Evolutionary conservation across 2,113 vertebrate species (phyloP).

Genomic region (Geococcyx californianus): DNA sequence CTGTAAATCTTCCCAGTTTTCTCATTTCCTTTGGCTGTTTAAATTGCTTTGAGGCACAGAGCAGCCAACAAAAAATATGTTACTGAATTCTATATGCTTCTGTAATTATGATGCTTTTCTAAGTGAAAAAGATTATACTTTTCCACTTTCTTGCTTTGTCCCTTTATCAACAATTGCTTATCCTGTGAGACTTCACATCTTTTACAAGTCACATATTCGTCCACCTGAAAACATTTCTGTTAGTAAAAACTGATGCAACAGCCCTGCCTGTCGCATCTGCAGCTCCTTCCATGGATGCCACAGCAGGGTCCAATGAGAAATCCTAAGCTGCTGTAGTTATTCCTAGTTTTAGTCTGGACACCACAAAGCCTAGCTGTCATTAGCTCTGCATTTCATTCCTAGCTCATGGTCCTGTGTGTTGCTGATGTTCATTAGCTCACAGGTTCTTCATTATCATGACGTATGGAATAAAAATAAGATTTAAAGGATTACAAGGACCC

Average conservation of each 20-base stretch:
- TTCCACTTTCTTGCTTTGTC: not conserved
- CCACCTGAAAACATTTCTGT: not conserved
- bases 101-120: not conserved
- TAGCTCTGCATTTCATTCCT: not conserved
- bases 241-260: not conserved
- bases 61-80: not conserved
- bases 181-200: not conserved
- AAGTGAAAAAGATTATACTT: not conserved
- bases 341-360: not conserved
- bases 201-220: not conserved
- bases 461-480: not conserved
- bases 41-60: not conserved
- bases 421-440: not conserved
- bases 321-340: not conserved
- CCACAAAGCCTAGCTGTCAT: not conserved
- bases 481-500: not conserved
- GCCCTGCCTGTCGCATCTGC: not conserved
- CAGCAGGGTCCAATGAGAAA: rapidly evolving
- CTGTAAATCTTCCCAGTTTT: not conserved
- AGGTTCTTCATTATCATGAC: not conserved
- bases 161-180: not conserved
- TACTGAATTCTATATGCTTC: not conserved
- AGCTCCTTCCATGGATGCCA: not conserved
- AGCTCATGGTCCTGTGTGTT: not conserved
- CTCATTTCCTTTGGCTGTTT: conserved; percentile 16